These are phyloP conservation scores for Sclerodermus sp. DNA, from an alignment of 2,888 invertebrate species.

Conservation along the genomic window DNA sequence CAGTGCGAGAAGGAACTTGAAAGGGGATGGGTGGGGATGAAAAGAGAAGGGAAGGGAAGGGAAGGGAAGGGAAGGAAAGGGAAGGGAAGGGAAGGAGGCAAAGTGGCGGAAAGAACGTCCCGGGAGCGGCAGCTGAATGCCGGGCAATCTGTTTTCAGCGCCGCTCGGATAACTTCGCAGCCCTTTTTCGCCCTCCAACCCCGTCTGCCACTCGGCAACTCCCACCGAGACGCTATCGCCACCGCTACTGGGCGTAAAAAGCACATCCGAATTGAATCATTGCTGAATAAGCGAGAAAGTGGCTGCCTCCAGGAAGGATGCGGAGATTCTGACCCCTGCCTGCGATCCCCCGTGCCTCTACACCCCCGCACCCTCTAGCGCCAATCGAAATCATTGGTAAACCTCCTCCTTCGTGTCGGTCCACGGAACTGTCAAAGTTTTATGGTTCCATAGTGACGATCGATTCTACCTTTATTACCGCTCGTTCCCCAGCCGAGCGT, in stretches of 20 bases:
- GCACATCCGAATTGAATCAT: slow-evolving; percentile 56
- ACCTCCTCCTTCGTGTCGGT: slow-evolving; percentile 12
- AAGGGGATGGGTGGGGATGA: no score
- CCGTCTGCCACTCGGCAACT: slow-evolving; percentile 27
- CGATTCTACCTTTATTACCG: no score
- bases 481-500: no score
- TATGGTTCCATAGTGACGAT: no score
- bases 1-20: no score
- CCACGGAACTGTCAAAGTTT: no score
- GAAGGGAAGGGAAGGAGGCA: slow-evolving; percentile 29
- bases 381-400: slow-evolving; percentile 33
- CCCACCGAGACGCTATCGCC: slow-evolving; percentile 31
- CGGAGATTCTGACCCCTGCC: slow-evolving; percentile 14
- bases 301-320: slow-evolving; percentile 35
- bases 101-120: slow-evolving; percentile 55
- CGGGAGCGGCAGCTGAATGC: slow-evolving; percentile 59
- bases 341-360: slow-evolving; percentile 15
- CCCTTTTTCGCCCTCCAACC: slow-evolving; percentile 24
- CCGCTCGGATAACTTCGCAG: slow-evolving; percentile 53
- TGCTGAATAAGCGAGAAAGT: slow-evolving; percentile 58
- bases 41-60: no score
- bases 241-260: slow-evolving; percentile 40
- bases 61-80: slow-evolving; percentile 56
- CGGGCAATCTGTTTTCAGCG: slow-evolving; percentile 54
- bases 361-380: background rate